Evolutionary conservation across 1,140 invertebrate genomes (phyloP), one percentile per base, ranked within the genome.

Genomic region (Brachystomella parvula): DNA sequence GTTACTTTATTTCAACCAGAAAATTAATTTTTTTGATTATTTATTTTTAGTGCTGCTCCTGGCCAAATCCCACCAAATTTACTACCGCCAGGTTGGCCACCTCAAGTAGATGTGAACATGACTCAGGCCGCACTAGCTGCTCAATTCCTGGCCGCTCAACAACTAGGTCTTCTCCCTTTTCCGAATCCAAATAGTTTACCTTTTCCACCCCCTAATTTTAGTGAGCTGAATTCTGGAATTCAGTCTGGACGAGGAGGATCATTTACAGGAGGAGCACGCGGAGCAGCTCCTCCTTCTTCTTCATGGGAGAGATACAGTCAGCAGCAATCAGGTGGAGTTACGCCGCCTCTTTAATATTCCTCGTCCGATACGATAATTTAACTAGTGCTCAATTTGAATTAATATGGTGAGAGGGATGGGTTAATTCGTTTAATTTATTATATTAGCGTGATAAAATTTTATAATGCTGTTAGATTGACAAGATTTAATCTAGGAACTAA

Each of bases 281-380:
- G 47, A 2, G 35, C 15, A 15, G 33, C 21, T 26, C 57, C 19
- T 2, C 58, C 64, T 3, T 31, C 63, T 6, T 69, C 63, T 2
- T 71, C 70, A 9, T 68, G 70, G 66, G 66, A 68, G 33, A 47
- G 68, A 65, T 47, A 57, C 3, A 63, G 64, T 61, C 62, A 64
- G 39, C 63, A 64, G 31, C 59, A 61, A 33, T 58, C 64, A 9
- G 66, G 70, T n/a, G 64, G 61, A 6, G 63, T 69, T 9, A 65
- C 67, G 1, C 67, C 67, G 17, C 64, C 67, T 9, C 57, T 66
- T 29, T 66, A 66, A 26, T 62, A 39, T n/a, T n/a, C n/a, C n/a
- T n/a, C n/a, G n/a, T 6, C 12, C 9, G 9, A 53, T 15, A 24
- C 9, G 49, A 6, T 6, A 19, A 53, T 53, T 19, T 19, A 53